These are phyloP conservation scores for Australoheros facetus DNA, from an alignment of 2,797 vertebrate species.

Conservation along the genomic window DNA sequence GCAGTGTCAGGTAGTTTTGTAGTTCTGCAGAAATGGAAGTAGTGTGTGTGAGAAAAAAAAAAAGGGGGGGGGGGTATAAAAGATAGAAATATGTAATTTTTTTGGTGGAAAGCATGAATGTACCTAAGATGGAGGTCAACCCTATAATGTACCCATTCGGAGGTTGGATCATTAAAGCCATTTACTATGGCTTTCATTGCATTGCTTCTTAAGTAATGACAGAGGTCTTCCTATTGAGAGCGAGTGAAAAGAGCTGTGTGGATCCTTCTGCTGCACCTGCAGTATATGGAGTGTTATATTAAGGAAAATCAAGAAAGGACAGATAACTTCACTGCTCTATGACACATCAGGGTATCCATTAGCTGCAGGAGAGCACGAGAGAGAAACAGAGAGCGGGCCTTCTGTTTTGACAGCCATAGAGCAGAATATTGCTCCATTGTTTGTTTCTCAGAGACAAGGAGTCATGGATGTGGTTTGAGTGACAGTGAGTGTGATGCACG, in stretches of 20 bases:
- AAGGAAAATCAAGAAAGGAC: conserved; percentile 52
- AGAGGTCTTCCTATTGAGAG: conserved; percentile 51
- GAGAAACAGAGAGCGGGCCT: conserved; percentile 52
- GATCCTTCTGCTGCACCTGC: conserved; percentile 48
- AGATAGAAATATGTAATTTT: conserved; percentile 57
- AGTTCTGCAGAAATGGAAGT: conserved; percentile 46
- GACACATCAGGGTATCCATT: conserved; percentile 68
- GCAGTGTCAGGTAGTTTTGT: conserved; percentile 49
- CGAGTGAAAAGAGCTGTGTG: conserved; percentile 37
- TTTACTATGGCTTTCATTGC: conserved; percentile 67
- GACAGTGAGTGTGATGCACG: conserved; percentile 70
- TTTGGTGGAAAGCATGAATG: conserved; percentile 47
- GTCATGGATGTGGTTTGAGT: conserved; percentile 73
- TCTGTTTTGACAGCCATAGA: conserved; percentile 72
- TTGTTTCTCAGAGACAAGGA: conserved; percentile 70
- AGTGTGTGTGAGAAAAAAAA: conserved; percentile 23
- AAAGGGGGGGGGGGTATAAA: conserved; percentile 32
- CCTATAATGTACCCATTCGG: conserved; percentile 68
- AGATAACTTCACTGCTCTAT: conserved; percentile 49
- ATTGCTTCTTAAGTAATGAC: conserved; percentile 59
- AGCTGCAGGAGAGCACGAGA: conserved; percentile 37
- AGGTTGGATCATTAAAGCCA: conserved; percentile 69
- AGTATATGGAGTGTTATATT: conserved; percentile 44
- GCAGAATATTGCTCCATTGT: conserved; percentile 67
- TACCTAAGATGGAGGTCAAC: conserved; percentile 65